Conservation (phyloP, 2,888 invertebrate genomes). For the Scaptomyza cyrtandrae region DNA sequence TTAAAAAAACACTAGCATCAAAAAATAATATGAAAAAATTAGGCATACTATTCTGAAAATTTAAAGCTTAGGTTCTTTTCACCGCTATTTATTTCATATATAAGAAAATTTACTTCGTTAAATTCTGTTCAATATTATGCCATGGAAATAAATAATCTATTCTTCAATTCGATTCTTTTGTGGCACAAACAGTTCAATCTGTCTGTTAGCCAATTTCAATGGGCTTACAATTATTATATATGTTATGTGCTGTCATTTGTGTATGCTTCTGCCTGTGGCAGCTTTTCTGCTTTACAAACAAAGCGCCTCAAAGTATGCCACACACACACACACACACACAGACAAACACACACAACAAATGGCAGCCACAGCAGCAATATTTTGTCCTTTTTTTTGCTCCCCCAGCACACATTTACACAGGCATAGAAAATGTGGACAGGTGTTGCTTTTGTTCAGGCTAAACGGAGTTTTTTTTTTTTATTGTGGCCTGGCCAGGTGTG, state of each 20-base stretch:
- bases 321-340: slow-evolving; percentile 11
- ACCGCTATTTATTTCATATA: too few species aligned
- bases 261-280: slow-evolving; percentile 18
- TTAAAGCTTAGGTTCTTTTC: too few species aligned
- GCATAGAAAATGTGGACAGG: slow-evolving; percentile 34
- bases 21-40: too few species aligned
- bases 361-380: slow-evolving; percentile 14
- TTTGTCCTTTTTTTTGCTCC: slow-evolving; percentile 16
- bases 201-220: slow-evolving; percentile 19
- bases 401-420: slow-evolving; percentile 8
- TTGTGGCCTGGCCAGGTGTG: slow-evolving; percentile 27
- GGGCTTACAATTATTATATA: slow-evolving; percentile 25
- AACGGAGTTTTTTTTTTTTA: not conserved
- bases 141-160: slow-evolving; percentile 1
- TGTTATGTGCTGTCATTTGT: slow-evolving; percentile 4
- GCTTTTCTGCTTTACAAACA: slow-evolving; percentile 13
- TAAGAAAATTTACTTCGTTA: not conserved
- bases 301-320: slow-evolving; percentile 28
- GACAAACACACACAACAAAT: slow-evolving; percentile 11
- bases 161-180: not conserved
- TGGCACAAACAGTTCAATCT: slow-evolving; percentile 6
- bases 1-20: too few species aligned
- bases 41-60: too few species aligned
- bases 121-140: not conserved
- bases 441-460: slow-evolving; percentile 44